phyloP scores from a whole-genome alignment of 1,140 invertebrate genomes.

The Chironomus striatipennis region DNA sequence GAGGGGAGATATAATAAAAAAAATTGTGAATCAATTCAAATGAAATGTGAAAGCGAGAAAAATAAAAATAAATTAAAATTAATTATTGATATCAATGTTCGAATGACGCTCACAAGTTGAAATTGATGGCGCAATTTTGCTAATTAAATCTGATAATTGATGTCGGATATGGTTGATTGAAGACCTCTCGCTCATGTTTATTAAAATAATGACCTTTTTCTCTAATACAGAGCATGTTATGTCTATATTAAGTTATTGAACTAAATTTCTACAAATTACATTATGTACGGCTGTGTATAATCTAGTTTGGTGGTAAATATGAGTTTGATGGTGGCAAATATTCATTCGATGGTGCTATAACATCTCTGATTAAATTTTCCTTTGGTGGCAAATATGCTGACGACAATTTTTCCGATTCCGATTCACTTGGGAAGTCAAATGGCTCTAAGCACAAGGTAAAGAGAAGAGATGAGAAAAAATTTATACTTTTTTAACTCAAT shows the following conservation, averaged over 20 bases:
- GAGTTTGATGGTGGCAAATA: not conserved
- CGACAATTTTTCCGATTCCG: not conserved
- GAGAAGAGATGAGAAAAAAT: not conserved
- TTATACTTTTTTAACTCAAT: not conserved
- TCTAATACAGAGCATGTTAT: no score
- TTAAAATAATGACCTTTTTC: not conserved
- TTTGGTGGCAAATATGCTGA: conserved; percentile 6
- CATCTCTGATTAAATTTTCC: not conserved
- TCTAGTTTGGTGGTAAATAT: conserved; percentile 12
- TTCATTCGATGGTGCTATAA: not conserved
- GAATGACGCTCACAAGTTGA: not conserved
- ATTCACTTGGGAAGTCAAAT: conserved; percentile 15
- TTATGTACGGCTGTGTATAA: no score
- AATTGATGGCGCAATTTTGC: not conserved
- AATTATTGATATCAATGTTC: not conserved
- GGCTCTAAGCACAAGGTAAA: not conserved
- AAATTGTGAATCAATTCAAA: no score
- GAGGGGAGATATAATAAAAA: no score
- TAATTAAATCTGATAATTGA: not conserved
- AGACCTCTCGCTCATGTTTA: not conserved
- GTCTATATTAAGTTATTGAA: no score
- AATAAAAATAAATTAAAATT: conserved; percentile 15
- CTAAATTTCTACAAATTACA: no score
- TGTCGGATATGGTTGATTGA: not conserved
- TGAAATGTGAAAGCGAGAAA: not conserved